These are phyloP conservation scores for Ciona savignyi DNA, from an alignment of 23 tunicate genomes.

Conservation along the genomic window DNA sequence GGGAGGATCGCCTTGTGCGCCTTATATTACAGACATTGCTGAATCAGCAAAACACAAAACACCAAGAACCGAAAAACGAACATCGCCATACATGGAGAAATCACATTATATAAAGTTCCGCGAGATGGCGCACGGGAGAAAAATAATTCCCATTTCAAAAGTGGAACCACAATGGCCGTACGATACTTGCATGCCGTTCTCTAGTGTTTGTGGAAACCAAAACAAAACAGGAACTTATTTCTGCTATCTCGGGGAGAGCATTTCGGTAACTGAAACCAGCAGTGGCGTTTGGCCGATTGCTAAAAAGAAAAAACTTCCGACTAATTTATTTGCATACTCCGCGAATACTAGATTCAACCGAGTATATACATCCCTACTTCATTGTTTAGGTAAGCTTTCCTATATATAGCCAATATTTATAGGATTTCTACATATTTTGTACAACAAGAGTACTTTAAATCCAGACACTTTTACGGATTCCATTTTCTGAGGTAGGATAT, in stretches of 20 bases:
- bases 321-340: not conserved
- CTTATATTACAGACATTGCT: not conserved
- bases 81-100: not conserved
- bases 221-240: not conserved
- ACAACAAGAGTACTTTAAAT: no score
- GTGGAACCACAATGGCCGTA: not conserved
- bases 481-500: no score
- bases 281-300: not conserved
- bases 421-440: no score
- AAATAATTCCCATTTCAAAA: not conserved
- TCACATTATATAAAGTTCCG: not conserved
- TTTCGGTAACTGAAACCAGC: not conserved
- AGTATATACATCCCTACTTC: not conserved
- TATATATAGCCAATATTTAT: no score
- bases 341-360: not conserved
- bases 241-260: not conserved
- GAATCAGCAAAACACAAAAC: no score
- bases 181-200: not conserved
- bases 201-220: not conserved
- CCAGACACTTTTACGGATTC: no score
- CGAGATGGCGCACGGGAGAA: not conserved
- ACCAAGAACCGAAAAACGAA: not conserved
- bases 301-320: not conserved
- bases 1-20: conserved; percentile 43
- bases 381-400: not conserved